Base-by-base conservation (phyloP, 2,888 invertebrate species). In the Halictus ligatus region DNA sequence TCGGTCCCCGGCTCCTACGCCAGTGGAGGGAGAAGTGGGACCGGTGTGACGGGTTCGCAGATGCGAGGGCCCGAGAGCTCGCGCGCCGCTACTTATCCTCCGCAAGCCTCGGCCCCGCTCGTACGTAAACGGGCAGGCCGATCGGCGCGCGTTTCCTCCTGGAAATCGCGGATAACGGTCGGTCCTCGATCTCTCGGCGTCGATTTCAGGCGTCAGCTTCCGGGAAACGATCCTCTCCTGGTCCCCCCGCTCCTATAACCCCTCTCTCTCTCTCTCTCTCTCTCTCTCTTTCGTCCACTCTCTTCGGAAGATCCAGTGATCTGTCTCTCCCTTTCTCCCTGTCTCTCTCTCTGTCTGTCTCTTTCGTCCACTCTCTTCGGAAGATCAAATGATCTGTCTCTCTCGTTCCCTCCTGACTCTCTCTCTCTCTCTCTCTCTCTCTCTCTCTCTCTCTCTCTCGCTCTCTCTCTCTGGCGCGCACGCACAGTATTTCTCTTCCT, bases 11-110 rank as follows among this genome's bases (percentile, higher is more conserved):
- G 29, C 43, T 75, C 43, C 87, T 92, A 93, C 94, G 94, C 94
- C 94, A 93, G 43, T 94, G 94, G 64, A 67, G 18, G 48, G 81
- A 90, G 89, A 92, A 93, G 92, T 90, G 92, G 91, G 94, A 94
- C 95, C 94, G 94, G 95, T 95, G 91, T 94, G 94, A 95, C 95
- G 93, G 93, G 94, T 94, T 93, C 92, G 94, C 94, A 95, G 94
- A 94, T 94, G 93, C 92, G 92, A 92, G 91, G 67, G 86, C 86
- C 90, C 91, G 83, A 81, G 91, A 81, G 91, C 88, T 82, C 76
- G 67, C 83, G 74, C 77, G 86, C 88, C 85, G 89, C 83, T 90
- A 88, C 67, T 67, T 69, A 69, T 89, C 88, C 90, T 91, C 92
- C 87, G 88, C 91, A 74, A 43, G 93, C 92, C 84, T 78, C 71